Evolutionary conservation across 2,797 vertebrate species (phyloP), one percentile per base, ranked within the genome.

Genomic region (Gouania willdenowi): DNA sequence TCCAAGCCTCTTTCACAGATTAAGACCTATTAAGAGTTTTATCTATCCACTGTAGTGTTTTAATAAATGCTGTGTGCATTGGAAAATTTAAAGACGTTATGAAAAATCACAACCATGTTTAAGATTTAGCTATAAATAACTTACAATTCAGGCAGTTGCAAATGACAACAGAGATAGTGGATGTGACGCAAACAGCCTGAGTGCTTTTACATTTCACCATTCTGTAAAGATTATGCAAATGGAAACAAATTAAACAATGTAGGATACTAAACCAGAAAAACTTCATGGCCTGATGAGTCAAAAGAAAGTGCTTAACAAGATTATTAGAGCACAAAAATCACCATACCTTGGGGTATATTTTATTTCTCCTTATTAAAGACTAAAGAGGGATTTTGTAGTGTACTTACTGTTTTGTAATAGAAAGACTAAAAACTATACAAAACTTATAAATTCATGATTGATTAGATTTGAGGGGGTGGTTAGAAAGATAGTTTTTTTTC

Each of bases 131-230:
- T 41, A 56, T 51, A 42, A 75, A 73, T 66, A 69, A 47, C 25
- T 34, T 30, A 43, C 36, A 6, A 50, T 40, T 44, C 55, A 21
- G 36, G 47, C 24, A 34, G 54, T 28, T 60, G 37, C 33, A 48
- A 46, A 43, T 66, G 29, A 55, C 50, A 63, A 31, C 17, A 12
- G 21, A 41, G 41, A 47, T 55, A 62, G 29, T 17, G 44, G 21
- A 47, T 46, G 34, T 40, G 35, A 44, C 34, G 36, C 3, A 3
- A 16, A 38, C 39, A 3, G 41, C 32, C 7, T 32, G 22, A 23
- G 14, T 46, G 37, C 28, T 48, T 39, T 58, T 14, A 5, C 24
- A 5, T 5, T 25, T 22, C 13, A 21, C 1, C 50, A 18, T 28
- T 42, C 29, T 39, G n/a, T 32, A 8, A 33, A 25, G 26, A 31